These are phyloP conservation scores for Baryphthengus martii DNA, from an alignment of 2,113 vertebrate species.

Conservation along the genomic window DNA sequence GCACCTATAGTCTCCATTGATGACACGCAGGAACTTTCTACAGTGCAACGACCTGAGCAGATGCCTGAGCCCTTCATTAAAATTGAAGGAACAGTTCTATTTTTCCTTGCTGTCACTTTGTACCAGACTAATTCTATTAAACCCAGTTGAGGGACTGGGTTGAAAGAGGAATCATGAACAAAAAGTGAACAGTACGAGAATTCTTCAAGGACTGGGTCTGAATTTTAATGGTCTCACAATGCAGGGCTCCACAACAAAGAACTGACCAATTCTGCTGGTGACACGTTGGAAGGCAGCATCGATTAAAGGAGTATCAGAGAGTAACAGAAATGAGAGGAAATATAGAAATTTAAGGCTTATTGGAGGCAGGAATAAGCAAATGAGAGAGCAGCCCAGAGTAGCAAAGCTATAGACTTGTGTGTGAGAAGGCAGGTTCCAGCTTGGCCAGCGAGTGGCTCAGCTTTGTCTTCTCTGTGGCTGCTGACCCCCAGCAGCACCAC, in stretches of 20 bases:
- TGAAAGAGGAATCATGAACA: background rate
- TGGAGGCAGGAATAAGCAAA: background rate
- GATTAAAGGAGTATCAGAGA: background rate
- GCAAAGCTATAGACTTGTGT: background rate
- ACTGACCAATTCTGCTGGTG: background rate
- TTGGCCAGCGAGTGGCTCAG: rapidly evolving
- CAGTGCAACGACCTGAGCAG: background rate
- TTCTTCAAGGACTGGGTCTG: background rate
- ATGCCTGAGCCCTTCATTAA: background rate
- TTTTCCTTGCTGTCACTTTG: conserved; percentile 9
- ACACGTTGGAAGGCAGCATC: background rate
- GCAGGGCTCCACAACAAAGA: background rate
- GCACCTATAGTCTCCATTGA: background rate
- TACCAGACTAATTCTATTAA: background rate
- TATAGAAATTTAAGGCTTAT: background rate
- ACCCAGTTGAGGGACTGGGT: background rate
- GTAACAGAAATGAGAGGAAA: background rate
- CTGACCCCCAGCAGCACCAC: background rate
- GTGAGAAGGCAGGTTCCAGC: background rate
- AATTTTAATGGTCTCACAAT: background rate
- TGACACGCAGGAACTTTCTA: background rate
- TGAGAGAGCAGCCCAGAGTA: background rate
- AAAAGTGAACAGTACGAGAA: background rate
- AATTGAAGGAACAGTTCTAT: background rate
- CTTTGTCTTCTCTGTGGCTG: background rate